Base-by-base conservation (phyloP, 2,888 invertebrate genomes). In the Ferdinandea cuprea region DNA sequence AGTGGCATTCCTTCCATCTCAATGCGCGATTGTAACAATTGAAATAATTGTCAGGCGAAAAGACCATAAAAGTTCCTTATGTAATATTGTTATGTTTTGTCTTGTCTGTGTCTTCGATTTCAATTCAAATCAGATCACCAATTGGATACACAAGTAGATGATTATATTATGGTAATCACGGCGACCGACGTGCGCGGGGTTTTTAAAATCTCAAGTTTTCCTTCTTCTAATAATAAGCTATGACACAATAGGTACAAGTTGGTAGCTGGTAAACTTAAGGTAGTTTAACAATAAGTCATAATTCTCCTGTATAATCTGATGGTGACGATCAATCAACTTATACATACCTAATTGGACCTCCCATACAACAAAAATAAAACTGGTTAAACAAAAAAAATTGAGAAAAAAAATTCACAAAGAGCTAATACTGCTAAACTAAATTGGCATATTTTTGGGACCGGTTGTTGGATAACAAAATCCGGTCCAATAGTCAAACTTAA, bases 171-270 rank as follows among this genome's bases (percentile, higher is more conserved):
- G 44, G 17, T 44, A 35, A 54, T 19, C 19, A n/a, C n/a, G 11
- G 78, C 83, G 83, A 78, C 78, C 48, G 11, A 83, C 83, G 83
- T 83, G 83, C 48, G 42, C 66, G 44, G 63, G 42, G 68, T 83
- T 56, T 78, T 73, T 42, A 72, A 46, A 63, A 63, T 61, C 61
- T 65, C 66, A 44, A 50, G 46, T 28, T 71, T 80, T 46, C 48
- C 48, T 25, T 63, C 32, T 42, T 61, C 66, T 72, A 48, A 66
- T 66, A 74, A 74, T 65, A 66, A 50, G 58, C 56, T 74, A 32
- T 74, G 74, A 58, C 65, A 65, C 74, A 74, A 58, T 66, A n/a
- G n/a, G n/a, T n/a, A n/a, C n/a, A n/a, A n/a, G n/a, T n/a, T n/a
- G 25, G 56, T 30, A n/a, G 28, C 37, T 9, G 17, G 17, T 30